Base-by-base conservation (phyloP, 2,113 vertebrate genomes). In the Carassius auratus region DNA sequence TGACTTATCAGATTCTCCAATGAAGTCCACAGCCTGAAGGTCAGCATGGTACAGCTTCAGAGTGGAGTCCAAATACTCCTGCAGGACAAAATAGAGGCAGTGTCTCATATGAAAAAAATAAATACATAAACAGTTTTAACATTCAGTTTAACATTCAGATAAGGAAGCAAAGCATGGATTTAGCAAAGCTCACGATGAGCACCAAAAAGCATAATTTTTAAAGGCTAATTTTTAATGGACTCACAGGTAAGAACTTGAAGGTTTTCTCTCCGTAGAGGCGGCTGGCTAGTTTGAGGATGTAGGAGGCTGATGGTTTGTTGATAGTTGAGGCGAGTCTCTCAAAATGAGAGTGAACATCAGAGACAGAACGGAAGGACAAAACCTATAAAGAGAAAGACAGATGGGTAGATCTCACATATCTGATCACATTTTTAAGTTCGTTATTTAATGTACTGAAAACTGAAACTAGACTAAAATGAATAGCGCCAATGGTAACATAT, bases 261-360 rank as follows among this genome's bases (percentile, higher is more conserved):
- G 94, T 95, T 42, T 95, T 94, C 87, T 98, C 97, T 89, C 96
- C 98, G 26, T 96, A 99, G 3, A 99, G 92, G 23, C 95, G 95
- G 64, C 93, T 99, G 84, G 97, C 98, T 6, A 97, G 86, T 86
- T 94, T 96, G 76, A 99, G 91, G 76, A 94, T 90, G 83, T 96
- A 96, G 0, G 95, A 92, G 1, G 92, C 90, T 42, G 92, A 92
- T 0, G 85, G 92, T 8, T 94, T 94, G 92, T 96, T 97, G 89
- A 99, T 93, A 3, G 94, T 93, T 2, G 21, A 19, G 19, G 92
- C 96, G 83, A 99, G 94, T 0, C 77, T 62, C 87, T 95, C 92
- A 76, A 99, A 96, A 38, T 92, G 90, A 48, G 93, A 92, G 64
- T 99, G 97, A 87, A 95, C 14, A 0, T 92, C 92, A 83, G 94